Evolutionary conservation across 2,113 vertebrate genomes (phyloP).

Genomic region (Rhegmatorhina hoffmannsi): DNA sequence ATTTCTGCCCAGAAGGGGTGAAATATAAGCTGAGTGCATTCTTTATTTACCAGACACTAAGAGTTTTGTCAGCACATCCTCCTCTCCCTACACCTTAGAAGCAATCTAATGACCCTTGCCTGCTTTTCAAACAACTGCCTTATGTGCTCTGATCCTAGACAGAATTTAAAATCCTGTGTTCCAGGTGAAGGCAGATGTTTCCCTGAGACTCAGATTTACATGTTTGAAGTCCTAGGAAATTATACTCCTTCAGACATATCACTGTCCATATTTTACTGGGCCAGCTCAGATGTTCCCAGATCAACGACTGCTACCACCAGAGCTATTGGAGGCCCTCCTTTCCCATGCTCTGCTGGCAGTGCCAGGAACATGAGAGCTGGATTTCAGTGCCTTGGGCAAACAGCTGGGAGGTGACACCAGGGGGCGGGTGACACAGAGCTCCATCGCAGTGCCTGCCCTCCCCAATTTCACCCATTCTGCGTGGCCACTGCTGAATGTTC

Average conservation of each 20-base stretch:
- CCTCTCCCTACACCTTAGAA: neutral
- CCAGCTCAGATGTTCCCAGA: neutral
- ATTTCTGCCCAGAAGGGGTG: neutral
- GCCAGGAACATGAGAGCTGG: neutral
- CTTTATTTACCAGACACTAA: neutral
- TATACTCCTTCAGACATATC: accelerated
- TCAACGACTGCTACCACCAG: neutral
- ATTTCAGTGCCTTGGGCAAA: neutral
- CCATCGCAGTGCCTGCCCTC: neutral
- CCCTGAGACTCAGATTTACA: neutral
- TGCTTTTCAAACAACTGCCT: neutral
- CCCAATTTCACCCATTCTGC: neutral
- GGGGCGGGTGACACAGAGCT: neutral
- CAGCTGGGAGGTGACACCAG: neutral
- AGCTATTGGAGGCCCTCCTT: neutral
- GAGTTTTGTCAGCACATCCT: neutral
- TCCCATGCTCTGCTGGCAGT: neutral
- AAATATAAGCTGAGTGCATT: neutral
- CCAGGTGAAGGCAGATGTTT: neutral
- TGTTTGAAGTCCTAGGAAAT: neutral
- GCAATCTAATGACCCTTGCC: neutral
- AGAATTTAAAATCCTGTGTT: neutral
- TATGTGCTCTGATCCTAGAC: neutral
- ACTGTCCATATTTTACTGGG: neutral
- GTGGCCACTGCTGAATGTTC: neutral